phyloP scores from a whole-genome alignment of 2,113 vertebrate species.

The Brachyhypopomus gauderio region DNA sequence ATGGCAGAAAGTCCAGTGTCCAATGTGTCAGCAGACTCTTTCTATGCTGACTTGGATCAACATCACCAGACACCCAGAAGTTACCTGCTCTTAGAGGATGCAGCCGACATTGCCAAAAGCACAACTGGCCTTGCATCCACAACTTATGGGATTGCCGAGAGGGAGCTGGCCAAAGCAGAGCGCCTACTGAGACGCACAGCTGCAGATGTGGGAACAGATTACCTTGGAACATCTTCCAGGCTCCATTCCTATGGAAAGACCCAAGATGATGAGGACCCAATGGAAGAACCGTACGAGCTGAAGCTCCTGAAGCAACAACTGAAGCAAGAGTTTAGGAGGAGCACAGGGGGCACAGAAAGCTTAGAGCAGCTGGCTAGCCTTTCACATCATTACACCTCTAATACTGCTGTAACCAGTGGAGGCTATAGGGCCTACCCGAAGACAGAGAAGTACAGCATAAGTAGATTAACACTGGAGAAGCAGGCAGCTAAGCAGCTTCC shows the following conservation, averaged over 20 bases:
- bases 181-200: constrained; percentile 83
- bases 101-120: constrained; percentile 91
- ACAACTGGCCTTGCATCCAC: constrained; percentile 81
- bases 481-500: constrained; percentile 96
- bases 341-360: constrained; percentile 87
- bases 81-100: constrained; percentile 93
- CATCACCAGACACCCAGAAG: constrained; percentile 85
- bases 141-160: constrained; percentile 90
- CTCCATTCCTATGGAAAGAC: constrained; percentile 90
- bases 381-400: constrained; percentile 88
- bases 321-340: constrained; percentile 96
- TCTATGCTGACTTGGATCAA: constrained; percentile 90
- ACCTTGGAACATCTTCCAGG: constrained; percentile 86
- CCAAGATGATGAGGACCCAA: constrained; percentile 94
- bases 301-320: constrained; percentile 98
- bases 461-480: constrained; percentile 95
- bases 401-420: constrained; percentile 69
- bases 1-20: constrained; percentile 92
- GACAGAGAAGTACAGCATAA: constrained; percentile 96
- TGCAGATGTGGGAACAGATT: constrained; percentile 88
- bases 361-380: constrained; percentile 90
- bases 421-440: constrained; percentile 91
- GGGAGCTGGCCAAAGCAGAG: constrained; percentile 92
- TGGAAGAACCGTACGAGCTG: constrained; percentile 97
- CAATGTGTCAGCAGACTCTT: constrained; percentile 90